Percentiles rank a stretch among this genome's conserved stretches.
Evolutionary conservation across 2,888 invertebrate genomes (phyloP).

Genomic region (Meloe dianella): DNA sequence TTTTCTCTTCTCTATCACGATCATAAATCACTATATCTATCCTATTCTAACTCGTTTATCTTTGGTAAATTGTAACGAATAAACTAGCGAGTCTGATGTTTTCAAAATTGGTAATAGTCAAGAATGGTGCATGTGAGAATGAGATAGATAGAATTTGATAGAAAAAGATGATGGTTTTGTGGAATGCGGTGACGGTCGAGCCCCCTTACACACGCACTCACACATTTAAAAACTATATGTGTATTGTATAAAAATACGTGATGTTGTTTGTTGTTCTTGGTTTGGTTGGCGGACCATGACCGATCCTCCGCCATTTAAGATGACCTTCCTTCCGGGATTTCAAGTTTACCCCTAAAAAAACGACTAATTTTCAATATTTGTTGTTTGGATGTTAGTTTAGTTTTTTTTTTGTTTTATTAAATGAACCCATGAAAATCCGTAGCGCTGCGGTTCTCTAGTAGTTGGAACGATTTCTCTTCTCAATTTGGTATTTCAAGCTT

Average conservation of each 20-base stretch:
- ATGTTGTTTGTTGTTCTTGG: background rate
- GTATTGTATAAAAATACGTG: background rate
- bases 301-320: slow-evolving; percentile 31
- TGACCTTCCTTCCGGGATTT: slow-evolving; percentile 39
- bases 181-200: slow-evolving; percentile 52
- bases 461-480: slow-evolving; percentile 13
- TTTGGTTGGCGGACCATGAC: slow-evolving; percentile 27
- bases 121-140: slow-evolving; percentile 41
- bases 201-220: slow-evolving; percentile 24
- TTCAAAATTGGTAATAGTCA: slow-evolving; percentile 39
- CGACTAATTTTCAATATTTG: too few relatives aligned
- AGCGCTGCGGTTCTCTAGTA: background rate
- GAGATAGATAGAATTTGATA: slow-evolving; percentile 29
- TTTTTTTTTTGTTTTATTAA: too few relatives aligned
- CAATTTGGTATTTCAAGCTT: slow-evolving; percentile 14
- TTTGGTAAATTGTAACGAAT: slow-evolving; percentile 43
- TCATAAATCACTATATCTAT: slow-evolving; percentile 2
- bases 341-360: background rate
- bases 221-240: background rate
- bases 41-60: slow-evolving; percentile 5
- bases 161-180: slow-evolving; percentile 39
- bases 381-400: too few relatives aligned
- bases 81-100: slow-evolving; percentile 38
- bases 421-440: too few relatives aligned
- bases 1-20: slow-evolving; percentile 2